These are phyloP conservation scores for Parauchenoglanis punctatus DNA, from an alignment of 2,797 vertebrate genomes.

Conservation along the genomic window DNA sequence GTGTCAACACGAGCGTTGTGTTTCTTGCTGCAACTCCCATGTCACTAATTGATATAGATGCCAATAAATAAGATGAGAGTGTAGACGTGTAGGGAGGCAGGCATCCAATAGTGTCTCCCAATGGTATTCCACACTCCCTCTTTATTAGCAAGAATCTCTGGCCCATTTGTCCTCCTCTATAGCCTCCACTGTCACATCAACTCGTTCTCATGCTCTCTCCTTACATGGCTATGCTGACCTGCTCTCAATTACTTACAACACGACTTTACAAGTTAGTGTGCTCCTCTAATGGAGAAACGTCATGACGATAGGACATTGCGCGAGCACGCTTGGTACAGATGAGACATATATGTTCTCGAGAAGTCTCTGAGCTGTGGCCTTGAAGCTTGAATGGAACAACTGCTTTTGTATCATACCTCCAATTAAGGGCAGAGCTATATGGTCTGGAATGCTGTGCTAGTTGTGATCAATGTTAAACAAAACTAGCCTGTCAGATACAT, in stretches of 20 bases:
- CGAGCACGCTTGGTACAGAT: no score
- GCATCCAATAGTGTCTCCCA: constrained; percentile 10
- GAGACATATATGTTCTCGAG: not conserved
- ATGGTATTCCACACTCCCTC: constrained; percentile 5
- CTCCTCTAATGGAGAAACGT: constrained; percentile 21
- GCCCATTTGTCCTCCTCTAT: constrained; percentile 24
- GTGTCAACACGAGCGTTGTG: constrained; percentile 14
- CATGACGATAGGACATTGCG: not conserved
- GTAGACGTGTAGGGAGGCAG: constrained; percentile 23
- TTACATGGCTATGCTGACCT: constrained; percentile 53
- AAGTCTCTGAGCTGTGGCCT: constrained; percentile 15
- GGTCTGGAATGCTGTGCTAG: not conserved
- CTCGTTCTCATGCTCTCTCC: constrained; percentile 41
- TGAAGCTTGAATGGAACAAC: constrained; percentile 27
- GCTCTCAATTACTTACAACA: constrained; percentile 36
- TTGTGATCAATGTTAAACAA: constrained; percentile 9
- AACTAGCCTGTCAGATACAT: not conserved
- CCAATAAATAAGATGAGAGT: constrained; percentile 25
- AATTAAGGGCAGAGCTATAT: constrained; percentile 28
- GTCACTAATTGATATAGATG: constrained; percentile 38
- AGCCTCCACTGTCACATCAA: constrained; percentile 32
- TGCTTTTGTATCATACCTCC: not conserved
- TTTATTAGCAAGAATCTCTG: constrained; percentile 40
- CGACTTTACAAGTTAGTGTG: constrained; percentile 35
- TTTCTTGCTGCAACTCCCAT: constrained; percentile 29